Conservation (phyloP, 2,797 vertebrate genomes). For the Anableps anableps region DNA sequence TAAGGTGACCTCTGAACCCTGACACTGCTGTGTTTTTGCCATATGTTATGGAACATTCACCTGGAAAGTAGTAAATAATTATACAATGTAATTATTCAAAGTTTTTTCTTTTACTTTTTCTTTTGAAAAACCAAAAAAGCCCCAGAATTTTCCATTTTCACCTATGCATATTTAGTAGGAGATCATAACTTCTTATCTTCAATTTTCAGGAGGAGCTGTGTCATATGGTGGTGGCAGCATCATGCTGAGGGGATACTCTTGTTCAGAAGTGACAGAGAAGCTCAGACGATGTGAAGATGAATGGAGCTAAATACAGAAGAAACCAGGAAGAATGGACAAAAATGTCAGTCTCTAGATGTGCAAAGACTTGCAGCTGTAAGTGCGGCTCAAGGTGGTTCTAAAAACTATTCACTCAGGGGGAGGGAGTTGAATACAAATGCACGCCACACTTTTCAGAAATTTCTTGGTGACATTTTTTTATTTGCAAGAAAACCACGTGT, state of each 20-base stretch:
- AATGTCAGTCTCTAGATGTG: background rate
- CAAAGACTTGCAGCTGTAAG: background rate
- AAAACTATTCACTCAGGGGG: background rate
- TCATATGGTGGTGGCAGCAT: background rate
- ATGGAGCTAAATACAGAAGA: background rate
- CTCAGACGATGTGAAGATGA: background rate
- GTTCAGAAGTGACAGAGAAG: background rate
- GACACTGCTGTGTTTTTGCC: background rate
- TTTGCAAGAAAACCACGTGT: background rate
- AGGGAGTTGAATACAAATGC: too few species aligned
- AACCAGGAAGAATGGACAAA: background rate
- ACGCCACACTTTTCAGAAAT: background rate
- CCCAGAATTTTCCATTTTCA: background rate
- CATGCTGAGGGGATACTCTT: background rate
- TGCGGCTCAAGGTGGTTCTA: background rate
- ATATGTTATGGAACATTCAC: background rate
- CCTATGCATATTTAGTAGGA: background rate
- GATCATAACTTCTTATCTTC: too few species aligned
- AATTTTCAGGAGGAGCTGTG: background rate
- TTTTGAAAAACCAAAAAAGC: background rate
- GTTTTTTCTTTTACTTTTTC: background rate
- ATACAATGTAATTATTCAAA: background rate
- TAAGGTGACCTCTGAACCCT: background rate
- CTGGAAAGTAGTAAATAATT: background rate
- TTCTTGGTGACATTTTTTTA: background rate